Evolutionary conservation across 2,888 invertebrate species (phyloP).

Genomic region (Blomia tropicalis): DNA sequence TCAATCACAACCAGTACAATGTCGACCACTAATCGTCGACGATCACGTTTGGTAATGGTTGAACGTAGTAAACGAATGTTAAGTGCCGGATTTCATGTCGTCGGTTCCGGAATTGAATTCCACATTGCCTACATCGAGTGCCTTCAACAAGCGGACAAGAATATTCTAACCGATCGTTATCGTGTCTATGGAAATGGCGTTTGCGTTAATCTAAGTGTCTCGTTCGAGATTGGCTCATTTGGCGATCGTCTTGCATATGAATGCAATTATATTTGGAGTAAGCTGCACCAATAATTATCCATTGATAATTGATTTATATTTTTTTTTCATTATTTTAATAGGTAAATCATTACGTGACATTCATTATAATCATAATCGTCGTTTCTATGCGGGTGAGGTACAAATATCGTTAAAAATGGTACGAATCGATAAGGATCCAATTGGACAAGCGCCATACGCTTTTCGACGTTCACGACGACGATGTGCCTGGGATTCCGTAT

Average conservation of each 20-base stretch:
- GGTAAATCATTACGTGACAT: constrained; percentile 14
- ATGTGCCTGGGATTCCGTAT: constrained; percentile 3
- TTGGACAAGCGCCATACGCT: constrained; percentile 1
- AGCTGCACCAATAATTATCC: neutral
- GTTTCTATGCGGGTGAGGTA: constrained; percentile 10
- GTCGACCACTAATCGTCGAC: neutral
- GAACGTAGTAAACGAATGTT: constrained; percentile 10
- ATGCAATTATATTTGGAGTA: constrained; percentile 13
- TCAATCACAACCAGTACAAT: neutral
- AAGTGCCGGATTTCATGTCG: constrained; percentile 14
- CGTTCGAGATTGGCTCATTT: constrained; percentile 10
- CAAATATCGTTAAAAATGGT: constrained; percentile 9
- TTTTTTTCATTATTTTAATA: neutral
- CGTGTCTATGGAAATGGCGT: neutral
- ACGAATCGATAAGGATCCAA: constrained; percentile 10
- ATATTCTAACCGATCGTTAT: neutral
- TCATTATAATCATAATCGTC: constrained; percentile 7
- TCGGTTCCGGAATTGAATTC: constrained; percentile 12
- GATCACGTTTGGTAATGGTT: neutral
- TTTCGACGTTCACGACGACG: neutral
- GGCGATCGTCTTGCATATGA: neutral
- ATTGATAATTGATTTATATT: neutral
- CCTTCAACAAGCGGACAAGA: constrained; percentile 6
- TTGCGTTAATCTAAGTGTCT: constrained; percentile 8
- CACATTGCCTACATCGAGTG: constrained; percentile 15